phyloP scores from a whole-genome alignment of 2,797 vertebrate species.

The Sebastiscus albofasciatus region DNA sequence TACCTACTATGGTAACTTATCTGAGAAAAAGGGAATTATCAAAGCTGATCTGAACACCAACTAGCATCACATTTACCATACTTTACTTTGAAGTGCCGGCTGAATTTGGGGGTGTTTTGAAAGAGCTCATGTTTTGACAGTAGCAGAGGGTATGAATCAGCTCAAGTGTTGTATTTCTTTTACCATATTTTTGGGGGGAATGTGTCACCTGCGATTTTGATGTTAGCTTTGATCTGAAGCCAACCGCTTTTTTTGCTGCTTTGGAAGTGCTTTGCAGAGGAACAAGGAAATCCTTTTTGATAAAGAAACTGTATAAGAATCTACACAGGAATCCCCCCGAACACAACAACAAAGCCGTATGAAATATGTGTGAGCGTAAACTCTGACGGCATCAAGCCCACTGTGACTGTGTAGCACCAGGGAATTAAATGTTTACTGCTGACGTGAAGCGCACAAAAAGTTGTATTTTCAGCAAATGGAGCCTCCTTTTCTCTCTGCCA shows the following conservation, averaged over 20 bases:
- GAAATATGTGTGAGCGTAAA: neutral
- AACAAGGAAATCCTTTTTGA: constrained; percentile 78
- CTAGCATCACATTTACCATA: constrained; percentile 28
- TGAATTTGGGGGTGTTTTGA: constrained; percentile 41
- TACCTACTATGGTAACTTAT: neutral
- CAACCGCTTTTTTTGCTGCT: constrained; percentile 34
- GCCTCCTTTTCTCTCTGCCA: neutral
- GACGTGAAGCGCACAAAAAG: neutral
- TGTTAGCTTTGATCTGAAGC: constrained; percentile 71
- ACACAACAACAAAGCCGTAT: constrained; percentile 29
- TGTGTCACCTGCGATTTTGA: constrained; percentile 72
- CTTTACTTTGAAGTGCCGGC: constrained; percentile 45
- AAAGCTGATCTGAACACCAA: constrained; percentile 26
- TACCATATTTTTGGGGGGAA: constrained; percentile 61
- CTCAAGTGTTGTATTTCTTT: constrained; percentile 50
- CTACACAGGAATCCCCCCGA: constrained; percentile 53
- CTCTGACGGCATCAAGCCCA: neutral
- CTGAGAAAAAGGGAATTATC: constrained; percentile 20
- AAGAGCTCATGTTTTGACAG: constrained; percentile 50
- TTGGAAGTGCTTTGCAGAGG: constrained; percentile 61
- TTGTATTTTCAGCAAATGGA: neutral
- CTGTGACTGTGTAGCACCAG: neutral
- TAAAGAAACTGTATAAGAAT: constrained; percentile 47
- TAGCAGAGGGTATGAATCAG: constrained; percentile 59
- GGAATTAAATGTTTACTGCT: neutral